phyloP scores from a whole-genome alignment of 2,888 invertebrate species.

The Gryllus longicercus region DNA sequence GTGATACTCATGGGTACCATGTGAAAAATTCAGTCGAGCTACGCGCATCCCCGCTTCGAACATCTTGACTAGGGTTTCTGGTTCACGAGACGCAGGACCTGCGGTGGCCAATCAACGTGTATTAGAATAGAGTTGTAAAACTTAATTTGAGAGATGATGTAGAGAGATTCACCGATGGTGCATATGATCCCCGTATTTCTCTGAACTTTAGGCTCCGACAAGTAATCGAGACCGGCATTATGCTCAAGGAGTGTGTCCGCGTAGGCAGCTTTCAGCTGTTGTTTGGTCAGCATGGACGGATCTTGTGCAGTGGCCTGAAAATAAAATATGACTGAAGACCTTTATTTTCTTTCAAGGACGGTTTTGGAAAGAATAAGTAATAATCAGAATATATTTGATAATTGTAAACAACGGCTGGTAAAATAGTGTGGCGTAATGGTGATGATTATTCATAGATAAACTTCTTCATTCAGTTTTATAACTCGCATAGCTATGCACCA shows the following conservation, averaged over 20 bases:
- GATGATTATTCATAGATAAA: too few relatives aligned
- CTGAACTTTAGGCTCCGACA: conserved; percentile 50
- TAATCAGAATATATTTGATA: too few relatives aligned
- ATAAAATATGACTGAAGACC: too few relatives aligned
- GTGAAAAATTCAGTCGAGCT: conserved; percentile 57
- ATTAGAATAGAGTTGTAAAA: neutral
- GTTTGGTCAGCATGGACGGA: too few relatives aligned
- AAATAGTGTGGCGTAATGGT: too few relatives aligned
- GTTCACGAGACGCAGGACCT: conserved; percentile 27
- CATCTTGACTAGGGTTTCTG: conserved; percentile 46
- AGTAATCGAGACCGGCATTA: conserved; percentile 56
- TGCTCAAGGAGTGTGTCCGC: conserved; percentile 52
- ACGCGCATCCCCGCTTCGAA: conserved; percentile 60
- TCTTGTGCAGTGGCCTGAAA: too few relatives aligned
- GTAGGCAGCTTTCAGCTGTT: conserved; percentile 3
- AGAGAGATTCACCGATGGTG: conserved; percentile 51
- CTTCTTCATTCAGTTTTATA: too few relatives aligned
- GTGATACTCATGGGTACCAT: conserved; percentile 58
- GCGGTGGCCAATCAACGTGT: neutral
- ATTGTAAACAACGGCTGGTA: too few relatives aligned
- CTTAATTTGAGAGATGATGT: neutral
- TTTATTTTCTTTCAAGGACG: too few relatives aligned
- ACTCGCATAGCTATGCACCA: too few relatives aligned
- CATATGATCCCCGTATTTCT: conserved; percentile 61
- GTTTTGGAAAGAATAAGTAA: too few relatives aligned